These are phyloP conservation scores for Orbicella faveolata DNA, from an alignment of 64 coral and sea anemone species.

Conservation along the genomic window DNA sequence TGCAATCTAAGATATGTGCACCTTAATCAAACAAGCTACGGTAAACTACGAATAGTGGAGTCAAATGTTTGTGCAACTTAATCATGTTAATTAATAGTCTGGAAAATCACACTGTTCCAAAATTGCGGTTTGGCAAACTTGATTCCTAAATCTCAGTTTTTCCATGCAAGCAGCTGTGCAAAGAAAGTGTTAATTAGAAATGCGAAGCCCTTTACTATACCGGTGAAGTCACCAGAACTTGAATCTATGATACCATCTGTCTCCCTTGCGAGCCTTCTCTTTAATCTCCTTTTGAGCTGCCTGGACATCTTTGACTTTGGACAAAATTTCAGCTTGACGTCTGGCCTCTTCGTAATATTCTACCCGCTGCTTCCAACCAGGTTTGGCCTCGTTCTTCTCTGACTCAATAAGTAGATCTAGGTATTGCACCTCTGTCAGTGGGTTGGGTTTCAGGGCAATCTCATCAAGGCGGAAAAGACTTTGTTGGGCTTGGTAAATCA, in stretches of 20 bases:
- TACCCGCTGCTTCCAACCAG: constrained; percentile 21
- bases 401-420: constrained; percentile 30
- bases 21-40: no score
- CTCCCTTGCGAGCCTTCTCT: not conserved
- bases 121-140: no score
- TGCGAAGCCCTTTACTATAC: not conserved
- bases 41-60: no score
- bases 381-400: constrained; percentile 28
- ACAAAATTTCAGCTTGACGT: constrained; percentile 24
- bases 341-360: constrained; percentile 8
- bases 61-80: no score
- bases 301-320: constrained; percentile 21
- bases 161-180: not conserved
- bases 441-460: constrained; percentile 51
- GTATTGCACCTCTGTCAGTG: constrained; percentile 15
- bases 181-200: not conserved
- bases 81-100: no score
- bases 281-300: not conserved
- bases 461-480: constrained; percentile 7
- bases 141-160: not conserved
- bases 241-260: not conserved
- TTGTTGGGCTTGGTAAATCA: constrained; percentile 3
- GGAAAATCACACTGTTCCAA: no score
- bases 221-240: not conserved
- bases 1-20: no score